Conservation (phyloP, 1,140 invertebrate species). For the Cyclargus thomasi region DNA sequence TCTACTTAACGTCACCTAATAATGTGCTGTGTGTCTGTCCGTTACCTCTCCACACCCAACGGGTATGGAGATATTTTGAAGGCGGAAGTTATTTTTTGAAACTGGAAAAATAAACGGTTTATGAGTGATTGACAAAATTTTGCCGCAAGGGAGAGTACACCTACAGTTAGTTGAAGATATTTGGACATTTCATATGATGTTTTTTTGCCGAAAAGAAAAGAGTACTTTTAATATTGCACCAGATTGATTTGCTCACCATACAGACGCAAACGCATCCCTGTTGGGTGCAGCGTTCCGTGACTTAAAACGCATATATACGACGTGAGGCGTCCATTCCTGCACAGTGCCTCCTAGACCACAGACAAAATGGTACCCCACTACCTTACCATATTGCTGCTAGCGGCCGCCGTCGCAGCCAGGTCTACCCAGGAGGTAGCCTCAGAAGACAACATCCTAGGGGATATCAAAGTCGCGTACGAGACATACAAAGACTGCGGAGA, state of each 20-base stretch:
- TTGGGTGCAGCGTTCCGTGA: conserved; percentile 63
- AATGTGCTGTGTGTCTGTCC: no score
- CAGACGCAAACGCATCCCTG: conserved; percentile 68
- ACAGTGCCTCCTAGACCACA: conserved; percentile 57
- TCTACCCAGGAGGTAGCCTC: conserved; percentile 51
- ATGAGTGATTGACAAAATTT: no score
- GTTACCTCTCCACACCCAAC: no score
- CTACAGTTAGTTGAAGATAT: no score
- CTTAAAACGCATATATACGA: conserved; percentile 69
- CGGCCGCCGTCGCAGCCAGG: conserved; percentile 55
- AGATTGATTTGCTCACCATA: conserved; percentile 27
- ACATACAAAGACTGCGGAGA: conserved; percentile 85
- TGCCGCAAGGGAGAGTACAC: no score
- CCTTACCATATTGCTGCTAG: conserved; percentile 63
- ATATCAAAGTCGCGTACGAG: conserved; percentile 67
- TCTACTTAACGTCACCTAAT: no score
- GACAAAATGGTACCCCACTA: conserved; percentile 66
- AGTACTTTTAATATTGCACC: neutral
- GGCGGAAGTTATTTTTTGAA: no score
- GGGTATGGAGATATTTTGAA: no score
- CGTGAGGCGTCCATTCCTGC: conserved; percentile 45
- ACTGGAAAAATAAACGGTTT: no score
- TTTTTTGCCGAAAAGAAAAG: no score
- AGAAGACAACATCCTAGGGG: conserved; percentile 62
- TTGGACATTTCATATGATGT: no score